Evolutionary conservation across 2,797 vertebrate genomes (phyloP), one percentile per base, ranked within the genome.

Genomic region (Sebastes steindachneri): DNA sequence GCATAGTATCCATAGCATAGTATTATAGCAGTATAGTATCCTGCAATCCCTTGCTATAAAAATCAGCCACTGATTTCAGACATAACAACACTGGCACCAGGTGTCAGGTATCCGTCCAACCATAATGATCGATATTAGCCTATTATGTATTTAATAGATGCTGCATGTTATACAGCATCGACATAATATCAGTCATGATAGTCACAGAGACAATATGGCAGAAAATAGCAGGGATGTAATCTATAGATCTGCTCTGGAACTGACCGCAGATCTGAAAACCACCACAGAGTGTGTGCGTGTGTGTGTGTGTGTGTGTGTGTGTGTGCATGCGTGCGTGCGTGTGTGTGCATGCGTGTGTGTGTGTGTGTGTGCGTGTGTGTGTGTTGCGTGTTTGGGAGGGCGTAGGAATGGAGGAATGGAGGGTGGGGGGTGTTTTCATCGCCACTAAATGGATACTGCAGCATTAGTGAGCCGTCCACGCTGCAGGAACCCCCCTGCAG

Each of bases 401-500:
- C 45, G 45, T 7, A 45, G 41, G 41, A 45, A 21, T 4, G 19
- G 12, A 26, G 5, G 55, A 11, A 15, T 33, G 25, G 41, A n/a
- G 77, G 33, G 58, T 41, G 37, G 54, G 68, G 80, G 73, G 57
- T 82, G 26, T 62, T 85, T 80, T 90, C 73, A 85, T 65, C 58
- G 80, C 63, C 81, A 62, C 83, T 84, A 84, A 84, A 85, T 84
- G 79, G 29, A 80, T 37, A 10, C 80, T 88, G 78, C 83, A 73
- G 66, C 79, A 81, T 80, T 76, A 77, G 70, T 53, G 58, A 85
- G 77, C 57, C 21, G 17, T 86, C 59, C 63, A 68, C 29, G 14
- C 88, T 25, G 28, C 73, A 78, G 57, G 82, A 87, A 26, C 82
- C 96, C 96, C 96, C 96, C 95, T 95, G 41, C 85, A 60, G 95